Base-by-base conservation (phyloP, 2,797 vertebrate species). In the Natrix natrix region DNA sequence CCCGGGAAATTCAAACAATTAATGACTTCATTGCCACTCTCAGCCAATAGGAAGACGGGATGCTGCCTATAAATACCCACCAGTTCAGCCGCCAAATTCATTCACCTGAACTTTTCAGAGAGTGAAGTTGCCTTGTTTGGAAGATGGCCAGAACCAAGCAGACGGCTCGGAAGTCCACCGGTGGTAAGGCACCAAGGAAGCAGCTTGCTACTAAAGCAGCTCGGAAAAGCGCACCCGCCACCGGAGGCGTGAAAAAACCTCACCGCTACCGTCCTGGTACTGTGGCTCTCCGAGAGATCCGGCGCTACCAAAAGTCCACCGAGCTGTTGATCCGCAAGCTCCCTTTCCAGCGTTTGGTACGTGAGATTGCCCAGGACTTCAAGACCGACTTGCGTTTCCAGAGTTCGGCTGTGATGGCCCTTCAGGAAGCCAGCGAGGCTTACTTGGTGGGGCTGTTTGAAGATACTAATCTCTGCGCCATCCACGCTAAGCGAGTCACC, bases 141-240 rank as follows among this genome's bases (percentile, higher is more conserved):
- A 59, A 4, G 8, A 92, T 93, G 89, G 92, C 92, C 0, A 1
- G 92, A 1, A 93, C 92, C 1, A 93, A 93, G 78, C 92, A 93
- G 60, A 93, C 92, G 0, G 92, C 92, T 1, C 89, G 92, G 3
- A 93, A 93, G 2, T 99, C 98, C 61, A 98, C 98, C 8, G 98
- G 98, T 93, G 98, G 98, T 88, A 98, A 99, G 95, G 98, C 98
- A 92, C 98, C 98, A 37, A 98, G 98, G 26, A 98, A 99, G 97
- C 98, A 98, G 98, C 97, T 98, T 95, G 98, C 98, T 87, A 98
- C 98, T n/a, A 98, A 98, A 94, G 98, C 98, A 0, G 98, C 98
- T 69, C 98, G 98, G 32, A 98, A 99, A 96, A 99, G 98, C 48
- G 98, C 98, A 0, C 98, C 98, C n/a, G 98, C 98, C 2, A 98